Base-by-base conservation (phyloP, 2,888 invertebrate genomes). In the Charanyca ferruginea region DNA sequence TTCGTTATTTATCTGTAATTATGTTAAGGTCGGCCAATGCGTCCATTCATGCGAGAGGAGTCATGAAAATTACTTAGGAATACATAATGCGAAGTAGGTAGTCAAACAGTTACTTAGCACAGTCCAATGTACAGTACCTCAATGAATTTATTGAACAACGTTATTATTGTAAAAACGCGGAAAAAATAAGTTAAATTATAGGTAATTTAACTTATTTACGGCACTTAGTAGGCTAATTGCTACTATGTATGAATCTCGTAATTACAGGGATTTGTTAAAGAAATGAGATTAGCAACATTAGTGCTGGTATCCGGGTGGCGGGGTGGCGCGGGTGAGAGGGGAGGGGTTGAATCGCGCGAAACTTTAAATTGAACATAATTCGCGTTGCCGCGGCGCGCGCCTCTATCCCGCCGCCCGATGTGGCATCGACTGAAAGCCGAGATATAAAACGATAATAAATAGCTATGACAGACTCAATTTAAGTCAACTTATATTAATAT, bases 291-390 rank as follows among this genome's bases (percentile, higher is more conserved):
- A 61, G 32, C 48, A 59, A 49, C 47, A 22, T 52, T 64, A 54
- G 61, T 59, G 25, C 28, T 48, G 47, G 59, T 42, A 51, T 20
- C 41, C 13, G 7, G 13, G 48, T 2, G 22, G 45, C 23, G 64
- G 45, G 32, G 55, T n/a, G 49, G 64, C 4, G n/a, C 44, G 57
- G 42, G 49, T 3, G 28, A 28, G 41, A 20, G 28, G 35, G 35
- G 4, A 3, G 47, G 20, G 35, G 60, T 54, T 58, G 74, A 64
- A 66, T 73, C 61, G 70, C 54, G 51, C 59, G 25, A 53, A 82
- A 82, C 79, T 85, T 80, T 82, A 83, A 83, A 85, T 83, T 85
- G 81, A 79, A 79, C 77, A 76, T 86, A 85, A 87, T 84, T 84
- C 81, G 74, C 61, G 77, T 57, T 62, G 48, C 49, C 51, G 55